phyloP scores from a whole-genome alignment of 2,888 invertebrate genomes.

The Caenorhabditis sp. region DNA sequence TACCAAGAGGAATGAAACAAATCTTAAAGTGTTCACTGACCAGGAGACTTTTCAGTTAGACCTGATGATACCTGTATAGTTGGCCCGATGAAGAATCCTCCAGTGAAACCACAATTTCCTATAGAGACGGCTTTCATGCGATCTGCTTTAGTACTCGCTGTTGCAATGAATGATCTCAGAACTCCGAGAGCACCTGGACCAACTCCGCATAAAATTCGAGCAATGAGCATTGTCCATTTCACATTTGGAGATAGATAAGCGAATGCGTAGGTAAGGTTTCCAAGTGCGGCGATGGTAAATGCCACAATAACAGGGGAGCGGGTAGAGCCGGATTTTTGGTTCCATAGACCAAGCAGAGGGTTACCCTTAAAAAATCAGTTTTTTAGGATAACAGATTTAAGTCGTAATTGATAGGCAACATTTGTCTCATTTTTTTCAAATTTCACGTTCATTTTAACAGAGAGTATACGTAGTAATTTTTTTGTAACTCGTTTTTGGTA shows the following conservation, averaged over 20 bases:
- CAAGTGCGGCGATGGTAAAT: constrained; percentile 27
- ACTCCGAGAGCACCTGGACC: constrained; percentile 48
- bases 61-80: constrained; percentile 49
- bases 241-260: constrained; percentile 26
- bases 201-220: constrained; percentile 43
- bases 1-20: constrained; percentile 44
- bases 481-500: too few species aligned
- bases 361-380: constrained; percentile 8
- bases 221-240: constrained; percentile 35
- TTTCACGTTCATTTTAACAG: too few species aligned
- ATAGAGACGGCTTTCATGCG: constrained; percentile 48
- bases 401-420: too few species aligned
- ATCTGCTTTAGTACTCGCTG: constrained; percentile 51
- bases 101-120: constrained; percentile 50
- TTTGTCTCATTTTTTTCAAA: too few species aligned
- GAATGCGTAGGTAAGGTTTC: constrained; percentile 48
- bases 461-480: too few species aligned
- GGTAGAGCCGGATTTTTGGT: constrained; percentile 33
- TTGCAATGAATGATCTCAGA: constrained; percentile 44
- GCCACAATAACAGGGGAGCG: constrained; percentile 34
- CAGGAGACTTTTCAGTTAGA: too few species aligned
- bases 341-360: constrained; percentile 44
- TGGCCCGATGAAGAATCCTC: constrained; percentile 52
- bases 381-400: too few species aligned
- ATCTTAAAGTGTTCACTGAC: too few species aligned